Evolutionary conservation across 2,797 vertebrate genomes (phyloP).

Genomic region (Alcedo quadribrachys): DNA sequence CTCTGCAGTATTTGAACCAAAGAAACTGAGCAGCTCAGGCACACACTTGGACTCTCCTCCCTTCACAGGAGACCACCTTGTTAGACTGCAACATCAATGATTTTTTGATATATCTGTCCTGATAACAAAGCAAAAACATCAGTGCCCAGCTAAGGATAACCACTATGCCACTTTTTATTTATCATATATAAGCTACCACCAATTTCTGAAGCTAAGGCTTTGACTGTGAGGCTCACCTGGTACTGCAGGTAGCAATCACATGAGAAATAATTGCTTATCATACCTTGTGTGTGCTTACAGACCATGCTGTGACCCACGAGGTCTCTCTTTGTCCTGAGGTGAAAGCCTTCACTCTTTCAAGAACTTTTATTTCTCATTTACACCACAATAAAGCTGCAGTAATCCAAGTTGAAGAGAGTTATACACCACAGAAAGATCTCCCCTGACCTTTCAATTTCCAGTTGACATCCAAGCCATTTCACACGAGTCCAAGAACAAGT

Average conservation of each 20-base stretch:
- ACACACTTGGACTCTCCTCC: neutral
- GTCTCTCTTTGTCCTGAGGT: neutral
- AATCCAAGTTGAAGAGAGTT: neutral
- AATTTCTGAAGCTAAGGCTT: neutral
- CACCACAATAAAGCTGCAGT: neutral
- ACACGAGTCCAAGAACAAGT: neutral
- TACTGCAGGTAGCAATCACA: neutral
- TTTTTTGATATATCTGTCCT: neutral
- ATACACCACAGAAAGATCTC: accelerated
- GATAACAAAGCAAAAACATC: neutral
- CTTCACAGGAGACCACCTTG: neutral
- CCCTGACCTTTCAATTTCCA: neutral
- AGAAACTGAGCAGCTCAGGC: neutral
- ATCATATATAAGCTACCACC: neutral
- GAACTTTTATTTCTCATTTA: neutral
- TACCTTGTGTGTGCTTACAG: neutral
- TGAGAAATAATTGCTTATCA: neutral
- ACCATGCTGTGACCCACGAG: accelerated
- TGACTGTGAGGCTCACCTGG: neutral
- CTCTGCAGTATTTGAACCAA: neutral
- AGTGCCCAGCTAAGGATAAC: neutral
- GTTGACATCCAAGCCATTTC: neutral
- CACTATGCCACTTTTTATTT: neutral
- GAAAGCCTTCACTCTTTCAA: neutral
- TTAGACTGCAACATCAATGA: neutral